Evolutionary conservation across 2,113 vertebrate species (phyloP), one percentile per base, ranked within the genome.

Genomic region (Crotalus viridis): DNA sequence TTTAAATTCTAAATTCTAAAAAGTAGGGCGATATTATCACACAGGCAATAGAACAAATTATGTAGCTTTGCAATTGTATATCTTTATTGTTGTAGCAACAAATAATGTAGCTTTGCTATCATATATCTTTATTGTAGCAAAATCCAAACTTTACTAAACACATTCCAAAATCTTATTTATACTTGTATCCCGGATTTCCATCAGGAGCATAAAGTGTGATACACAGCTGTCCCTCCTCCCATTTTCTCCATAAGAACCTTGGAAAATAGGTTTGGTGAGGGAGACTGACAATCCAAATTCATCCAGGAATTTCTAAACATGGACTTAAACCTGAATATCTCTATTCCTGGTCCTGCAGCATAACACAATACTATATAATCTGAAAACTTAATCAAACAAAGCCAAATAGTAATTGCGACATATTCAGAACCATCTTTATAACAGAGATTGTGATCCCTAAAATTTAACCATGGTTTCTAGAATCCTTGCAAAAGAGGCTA

Each of bases 1-100:
- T 95, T 24, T 2, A 5, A 51, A 91, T 91, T 91, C 92, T 92
- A 69, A 94, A 55, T 17, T 69, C 90, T 89, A 51, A 46, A 91
- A 85, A 46, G 3, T 12, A 13, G 48, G 55, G 26, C 13, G 48
- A 59, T 91, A 48, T n/a, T 48, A 87, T n/a, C 39, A 17, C 55
- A 57, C 24, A 61, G 15, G 4, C 26, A 69, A 19, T 28, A 69
- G 46, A 69, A 33, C 46, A 52, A 55, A 54, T 90, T 1, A 52
- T 90, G 10, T 74, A 69, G 12, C 39, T 33, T 54, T 90, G 55
- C 28, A 39, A 54, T 9, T 9, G 0, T 52, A 24, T 52, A 46
- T 52, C 26, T 51, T 61, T 26, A 61, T 61, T 61, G 22, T 64
- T 64, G 61, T 28, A 64, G 61, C 61, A 28, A 64, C 46, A 48